Evolutionary conservation across 2,797 vertebrate species (phyloP).

Genomic region (Dipus sagitta): DNA sequence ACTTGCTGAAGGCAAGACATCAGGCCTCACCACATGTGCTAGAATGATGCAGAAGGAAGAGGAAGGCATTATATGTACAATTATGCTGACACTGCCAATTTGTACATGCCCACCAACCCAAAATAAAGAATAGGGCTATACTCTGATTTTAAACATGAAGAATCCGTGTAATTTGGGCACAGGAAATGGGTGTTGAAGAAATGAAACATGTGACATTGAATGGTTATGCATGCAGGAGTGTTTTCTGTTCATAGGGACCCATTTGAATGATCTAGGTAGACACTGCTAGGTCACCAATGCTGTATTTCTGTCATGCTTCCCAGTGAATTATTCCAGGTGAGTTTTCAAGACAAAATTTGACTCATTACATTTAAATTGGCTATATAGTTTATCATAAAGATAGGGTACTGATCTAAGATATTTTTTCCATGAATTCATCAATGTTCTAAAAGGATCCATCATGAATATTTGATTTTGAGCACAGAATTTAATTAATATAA

Average conservation of each 20-base stretch:
- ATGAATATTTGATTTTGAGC: neutral
- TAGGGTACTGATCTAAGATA: neutral
- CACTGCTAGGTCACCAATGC: neutral
- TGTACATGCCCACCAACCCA: too few species aligned
- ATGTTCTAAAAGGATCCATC: too few species aligned
- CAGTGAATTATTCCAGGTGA: neutral
- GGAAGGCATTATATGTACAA: neutral
- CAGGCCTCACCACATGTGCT: neutral
- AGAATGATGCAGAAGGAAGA: neutral
- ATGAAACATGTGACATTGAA: too few species aligned
- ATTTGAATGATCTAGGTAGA: too few species aligned
- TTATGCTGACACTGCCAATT: neutral
- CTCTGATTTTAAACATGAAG: constrained; percentile 35
- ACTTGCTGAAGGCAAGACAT: neutral
- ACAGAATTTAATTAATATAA: neutral
- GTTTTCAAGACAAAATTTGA: neutral
- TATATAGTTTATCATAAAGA: constrained; percentile 1
- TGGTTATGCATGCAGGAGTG: too few species aligned
- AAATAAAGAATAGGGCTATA: neutral
- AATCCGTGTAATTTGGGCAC: neutral
- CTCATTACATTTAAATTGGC: neutral
- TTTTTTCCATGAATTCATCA: too few species aligned
- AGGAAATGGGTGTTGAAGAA: neutral
- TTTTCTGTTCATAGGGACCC: too few species aligned
- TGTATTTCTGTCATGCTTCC: neutral